Evolutionary conservation across 2,888 invertebrate genomes (phyloP).

Genomic region (Xiphydria camelus): DNA sequence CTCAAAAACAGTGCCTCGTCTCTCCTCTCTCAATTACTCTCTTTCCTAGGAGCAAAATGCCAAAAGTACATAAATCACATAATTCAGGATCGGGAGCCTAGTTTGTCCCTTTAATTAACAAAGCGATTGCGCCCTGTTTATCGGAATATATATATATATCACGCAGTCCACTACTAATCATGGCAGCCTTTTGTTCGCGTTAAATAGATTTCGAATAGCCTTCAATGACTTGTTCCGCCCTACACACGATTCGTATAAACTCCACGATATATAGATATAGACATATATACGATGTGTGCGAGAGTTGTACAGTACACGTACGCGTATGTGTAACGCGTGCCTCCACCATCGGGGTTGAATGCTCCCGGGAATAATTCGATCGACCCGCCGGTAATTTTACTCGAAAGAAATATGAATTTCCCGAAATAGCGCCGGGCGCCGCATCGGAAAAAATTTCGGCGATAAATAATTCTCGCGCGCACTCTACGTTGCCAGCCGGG

Average conservation of each 20-base stretch:
- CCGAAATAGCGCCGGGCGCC: conserved; percentile 20
- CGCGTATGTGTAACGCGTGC: background rate
- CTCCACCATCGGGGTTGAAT: background rate
- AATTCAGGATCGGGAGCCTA: no score
- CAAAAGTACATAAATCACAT: no score
- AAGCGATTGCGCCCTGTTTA: no score
- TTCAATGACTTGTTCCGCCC: background rate
- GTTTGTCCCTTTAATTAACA: no score
- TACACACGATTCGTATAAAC: background rate
- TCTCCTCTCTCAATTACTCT: no score
- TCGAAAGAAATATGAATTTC: conserved; percentile 23
- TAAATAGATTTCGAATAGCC: background rate
- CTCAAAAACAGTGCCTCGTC: no score
- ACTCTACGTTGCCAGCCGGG: background rate
- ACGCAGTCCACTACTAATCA: no score
- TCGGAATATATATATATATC: no score
- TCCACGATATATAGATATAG: background rate
- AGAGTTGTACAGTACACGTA: no score
- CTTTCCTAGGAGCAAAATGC: no score
- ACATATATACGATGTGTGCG: no score
- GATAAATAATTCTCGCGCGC: conserved; percentile 18
- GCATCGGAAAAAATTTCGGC: conserved; percentile 15
- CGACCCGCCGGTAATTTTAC: conserved; percentile 13
- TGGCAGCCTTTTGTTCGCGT: no score
- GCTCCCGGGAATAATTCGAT: conserved; percentile 11